These are phyloP conservation scores for Cricetomys ansorgei DNA, from an alignment of 2,113 vertebrate species.

Conservation along the genomic window DNA sequence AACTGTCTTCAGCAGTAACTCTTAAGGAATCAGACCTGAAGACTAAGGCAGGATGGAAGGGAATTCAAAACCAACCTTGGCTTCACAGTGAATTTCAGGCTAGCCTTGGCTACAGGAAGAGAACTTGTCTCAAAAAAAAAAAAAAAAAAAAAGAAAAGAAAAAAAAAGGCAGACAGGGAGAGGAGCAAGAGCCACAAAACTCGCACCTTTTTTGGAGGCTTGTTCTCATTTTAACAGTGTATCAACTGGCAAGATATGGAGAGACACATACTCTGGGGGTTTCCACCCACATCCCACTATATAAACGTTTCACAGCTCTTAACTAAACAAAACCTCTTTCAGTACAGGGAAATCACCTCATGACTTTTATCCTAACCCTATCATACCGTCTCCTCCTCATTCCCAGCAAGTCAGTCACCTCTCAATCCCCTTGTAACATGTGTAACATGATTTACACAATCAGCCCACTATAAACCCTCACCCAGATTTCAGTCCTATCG, in stretches of 20 bases:
- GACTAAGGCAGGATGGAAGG: not conserved
- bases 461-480: not conserved
- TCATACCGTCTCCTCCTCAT: constrained; percentile 27
- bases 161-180: not conserved
- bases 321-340: constrained; percentile 65
- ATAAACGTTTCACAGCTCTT: constrained; percentile 61
- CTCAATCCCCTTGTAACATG: constrained; percentile 48
- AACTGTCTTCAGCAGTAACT: constrained; percentile 19
- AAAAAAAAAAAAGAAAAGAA: accelerated
- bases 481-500: not conserved
- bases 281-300: constrained; percentile 39
- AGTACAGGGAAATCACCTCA: constrained; percentile 59
- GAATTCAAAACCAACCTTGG: not conserved
- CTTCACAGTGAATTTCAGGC: not conserved
- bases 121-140: not conserved
- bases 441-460: constrained; percentile 53
- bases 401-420: constrained; percentile 27
- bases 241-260: constrained; percentile 47
- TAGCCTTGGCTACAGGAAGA: not conserved
- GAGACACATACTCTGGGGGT: constrained; percentile 42
- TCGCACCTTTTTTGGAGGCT: constrained; percentile 55
- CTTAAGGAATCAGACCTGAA: not conserved
- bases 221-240: constrained; percentile 64
- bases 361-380: constrained; percentile 48
- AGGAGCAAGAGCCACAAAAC: constrained; percentile 47